Evolutionary conservation across 1,140 invertebrate species (phyloP), one percentile per base, ranked within the genome.

Genomic region (Neodiprion virginianus): DNA sequence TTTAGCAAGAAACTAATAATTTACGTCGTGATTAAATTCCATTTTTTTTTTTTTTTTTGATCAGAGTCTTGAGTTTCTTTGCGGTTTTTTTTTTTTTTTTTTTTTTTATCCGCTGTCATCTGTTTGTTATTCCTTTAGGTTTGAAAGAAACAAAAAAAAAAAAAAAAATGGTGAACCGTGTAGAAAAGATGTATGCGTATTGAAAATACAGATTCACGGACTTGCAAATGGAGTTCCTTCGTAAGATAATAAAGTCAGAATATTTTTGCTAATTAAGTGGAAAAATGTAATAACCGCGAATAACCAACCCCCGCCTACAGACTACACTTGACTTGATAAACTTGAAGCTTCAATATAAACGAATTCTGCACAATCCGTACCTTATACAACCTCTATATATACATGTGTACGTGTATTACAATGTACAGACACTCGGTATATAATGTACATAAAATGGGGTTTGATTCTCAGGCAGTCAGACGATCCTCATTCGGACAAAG

Each of bases 281-380:
- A 81, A 82, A 81, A 83, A 81, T 77, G 77, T 79, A 81, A 82
- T 83, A 82, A 80, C 17, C 53, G n/a, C 28, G 28, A 40, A 61
- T 61, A 61, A 61, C 53, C 53, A 61, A 61, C 28, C 28, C 28
- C 28, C 28, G 28, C 28, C 28, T 40, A 8, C 53, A 61, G 53
- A 12, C 11, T 17, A 17, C 53, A 61, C 53, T 61, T 61, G 53
- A 61, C 53, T 61, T 61, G 53, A 61, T 61, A 17, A 14, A 14
- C 53, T 61, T 61, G 53, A 17, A 61, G 53, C 53, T 14, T 61
- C 53, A 17, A 61, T 61, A 7, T 61, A 14, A 61, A 61, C n/a
- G 8, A 61, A 61, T 61, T 61, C 53, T 61, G 53, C 53, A 61
- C 11, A 61, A 61, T 61, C 11, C 53, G 53, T 17, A 17, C 53